Percentiles rank a stretch among this genome's conserved stretches.
Evolutionary conservation across 2,888 invertebrate species (phyloP).

Genomic region (Standfussiana lucernea): DNA sequence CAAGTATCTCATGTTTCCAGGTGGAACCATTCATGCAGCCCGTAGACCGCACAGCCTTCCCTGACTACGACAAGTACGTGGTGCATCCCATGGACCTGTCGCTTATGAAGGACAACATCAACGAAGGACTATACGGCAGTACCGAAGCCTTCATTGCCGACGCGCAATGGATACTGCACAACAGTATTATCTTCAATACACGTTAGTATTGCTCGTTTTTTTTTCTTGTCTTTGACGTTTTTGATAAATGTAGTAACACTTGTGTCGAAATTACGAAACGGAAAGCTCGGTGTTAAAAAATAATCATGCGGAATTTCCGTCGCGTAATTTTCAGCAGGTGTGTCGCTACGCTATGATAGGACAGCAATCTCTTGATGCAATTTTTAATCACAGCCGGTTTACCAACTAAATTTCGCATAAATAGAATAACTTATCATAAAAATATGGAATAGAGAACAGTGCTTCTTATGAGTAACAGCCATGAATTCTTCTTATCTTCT

Average conservation of each 20-base stretch:
- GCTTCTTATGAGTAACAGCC: background rate
- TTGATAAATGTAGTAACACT: background rate
- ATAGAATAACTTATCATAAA: background rate
- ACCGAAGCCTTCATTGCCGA: slow-evolving; percentile 97
- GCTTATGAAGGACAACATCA: slow-evolving; percentile 94
- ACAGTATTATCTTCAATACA: slow-evolving; percentile 97
- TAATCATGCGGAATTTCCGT: background rate
- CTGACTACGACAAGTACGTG: slow-evolving; percentile 95
- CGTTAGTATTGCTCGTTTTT: slow-evolving; percentile 90
- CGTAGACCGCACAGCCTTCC: slow-evolving; percentile 93
- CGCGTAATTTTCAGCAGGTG: background rate
- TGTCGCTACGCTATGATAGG: background rate
- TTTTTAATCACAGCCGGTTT: background rate
- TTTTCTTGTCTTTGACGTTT: background rate
- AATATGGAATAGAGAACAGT: background rate
- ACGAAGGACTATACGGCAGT: slow-evolving; percentile 94
- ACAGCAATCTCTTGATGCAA: background rate
- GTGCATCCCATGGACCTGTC: slow-evolving; percentile 96
- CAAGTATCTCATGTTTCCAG: slow-evolving; percentile 83
- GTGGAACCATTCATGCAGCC: slow-evolving; percentile 95
- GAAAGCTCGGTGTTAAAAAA: background rate
- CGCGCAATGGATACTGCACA: slow-evolving; percentile 98
- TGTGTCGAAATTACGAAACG: background rate
- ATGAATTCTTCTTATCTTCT: slow-evolving; percentile 38
- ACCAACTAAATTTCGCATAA: background rate